Evolutionary conservation across 1,140 invertebrate species (phyloP).

Genomic region (Zaprionus africanus): DNA sequence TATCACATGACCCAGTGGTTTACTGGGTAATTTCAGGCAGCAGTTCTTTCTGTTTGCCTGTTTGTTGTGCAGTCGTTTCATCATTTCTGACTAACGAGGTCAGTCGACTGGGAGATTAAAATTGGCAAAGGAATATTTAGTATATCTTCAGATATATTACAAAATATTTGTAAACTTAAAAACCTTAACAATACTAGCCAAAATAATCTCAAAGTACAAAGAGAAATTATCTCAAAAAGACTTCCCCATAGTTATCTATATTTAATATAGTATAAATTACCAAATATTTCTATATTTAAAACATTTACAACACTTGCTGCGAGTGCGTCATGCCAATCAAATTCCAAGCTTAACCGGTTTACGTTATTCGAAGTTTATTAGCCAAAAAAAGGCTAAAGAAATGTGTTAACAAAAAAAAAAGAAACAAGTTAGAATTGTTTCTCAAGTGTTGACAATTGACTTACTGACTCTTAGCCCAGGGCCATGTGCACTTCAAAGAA

Average conservation of each 20-base stretch:
- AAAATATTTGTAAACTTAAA: no score
- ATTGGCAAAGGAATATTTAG: neutral
- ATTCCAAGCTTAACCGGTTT: slow-evolving; percentile 53
- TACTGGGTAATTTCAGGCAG: slow-evolving; percentile 38
- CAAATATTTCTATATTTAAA: neutral
- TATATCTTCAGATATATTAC: neutral
- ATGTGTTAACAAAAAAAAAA: neutral
- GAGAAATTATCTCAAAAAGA: no score
- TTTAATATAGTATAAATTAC: no score
- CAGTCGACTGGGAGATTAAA: slow-evolving; percentile 1
- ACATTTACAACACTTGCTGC: neutral
- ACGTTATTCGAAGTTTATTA: neutral
- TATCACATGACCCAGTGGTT: slow-evolving; percentile 46
- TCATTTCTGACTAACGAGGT: slow-evolving; percentile 41
- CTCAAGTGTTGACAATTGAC: slow-evolving; percentile 77
- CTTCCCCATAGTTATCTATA: no score
- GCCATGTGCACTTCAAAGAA: slow-evolving; percentile 40
- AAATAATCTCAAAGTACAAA: no score
- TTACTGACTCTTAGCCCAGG: slow-evolving; percentile 71
- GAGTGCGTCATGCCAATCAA: neutral
- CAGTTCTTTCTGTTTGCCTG: neutral
- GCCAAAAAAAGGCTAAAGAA: slow-evolving; percentile 14
- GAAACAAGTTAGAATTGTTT: slow-evolving; percentile 40
- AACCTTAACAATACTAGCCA: no score
- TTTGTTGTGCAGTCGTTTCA: slow-evolving; percentile 35